Conservation (phyloP, 2,797 vertebrate genomes). For the Myotis vivesi region DNA sequence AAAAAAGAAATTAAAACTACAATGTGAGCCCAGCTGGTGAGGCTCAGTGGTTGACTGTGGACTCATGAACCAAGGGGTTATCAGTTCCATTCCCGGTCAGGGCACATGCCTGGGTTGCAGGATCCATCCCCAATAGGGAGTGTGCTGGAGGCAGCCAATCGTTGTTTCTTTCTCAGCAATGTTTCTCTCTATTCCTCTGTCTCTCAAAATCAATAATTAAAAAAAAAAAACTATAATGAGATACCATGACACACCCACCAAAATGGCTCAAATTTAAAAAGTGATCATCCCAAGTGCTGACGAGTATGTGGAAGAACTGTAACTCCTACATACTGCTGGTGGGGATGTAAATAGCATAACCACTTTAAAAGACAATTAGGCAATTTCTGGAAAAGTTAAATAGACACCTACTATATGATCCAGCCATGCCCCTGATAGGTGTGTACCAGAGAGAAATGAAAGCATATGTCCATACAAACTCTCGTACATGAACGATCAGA, state of each 20-base stretch:
- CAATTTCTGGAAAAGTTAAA: not conserved
- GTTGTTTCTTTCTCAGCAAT: not conserved
- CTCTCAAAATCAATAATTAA: not conserved
- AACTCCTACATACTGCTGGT: not conserved
- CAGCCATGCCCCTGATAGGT: not conserved
- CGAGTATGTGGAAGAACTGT: not conserved
- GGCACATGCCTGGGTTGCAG: no score
- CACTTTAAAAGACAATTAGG: not conserved
- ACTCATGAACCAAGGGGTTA: no score
- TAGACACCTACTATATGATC: not conserved
- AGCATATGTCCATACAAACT: not conserved
- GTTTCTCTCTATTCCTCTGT: not conserved
- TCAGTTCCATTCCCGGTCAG: no score
- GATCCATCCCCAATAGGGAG: not conserved
- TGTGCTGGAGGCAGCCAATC: not conserved
- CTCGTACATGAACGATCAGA: not conserved
- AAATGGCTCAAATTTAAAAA: not conserved
- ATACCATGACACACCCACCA: not conserved
- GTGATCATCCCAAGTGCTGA: not conserved
- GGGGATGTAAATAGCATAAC: not conserved
- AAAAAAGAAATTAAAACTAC: conserved; percentile 41
- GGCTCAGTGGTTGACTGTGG: no score
- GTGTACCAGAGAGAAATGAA: not conserved
- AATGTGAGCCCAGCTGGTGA: not conserved
- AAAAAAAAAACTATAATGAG: conserved; percentile 7